Evolutionary conservation across 2,113 vertebrate species (phyloP).

Genomic region (Diadophis punctatus): DNA sequence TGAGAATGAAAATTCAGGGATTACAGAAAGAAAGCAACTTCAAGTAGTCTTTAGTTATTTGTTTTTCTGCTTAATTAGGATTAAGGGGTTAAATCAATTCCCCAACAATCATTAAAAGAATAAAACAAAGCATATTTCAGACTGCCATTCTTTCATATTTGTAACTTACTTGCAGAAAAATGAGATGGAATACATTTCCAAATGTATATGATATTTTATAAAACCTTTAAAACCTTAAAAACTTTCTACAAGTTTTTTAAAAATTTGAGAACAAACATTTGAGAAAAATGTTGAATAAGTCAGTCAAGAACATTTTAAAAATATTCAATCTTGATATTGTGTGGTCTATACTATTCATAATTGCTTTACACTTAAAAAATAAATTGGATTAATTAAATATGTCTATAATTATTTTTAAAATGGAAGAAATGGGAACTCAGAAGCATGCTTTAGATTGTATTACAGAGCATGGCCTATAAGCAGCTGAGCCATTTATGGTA

Average conservation of each 20-base stretch:
- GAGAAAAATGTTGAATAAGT: not conserved
- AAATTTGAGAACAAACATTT: not conserved
- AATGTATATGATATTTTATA: constrained; percentile 22
- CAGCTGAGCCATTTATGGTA: not conserved
- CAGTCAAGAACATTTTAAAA: not conserved
- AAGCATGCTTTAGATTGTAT: not conserved
- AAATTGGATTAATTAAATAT: not conserved
- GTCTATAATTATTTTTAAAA: not conserved
- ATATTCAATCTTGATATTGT: not conserved
- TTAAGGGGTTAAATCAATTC: not conserved
- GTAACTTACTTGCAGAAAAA: constrained; percentile 15
- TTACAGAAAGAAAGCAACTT: not conserved
- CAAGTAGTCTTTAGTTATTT: not conserved
- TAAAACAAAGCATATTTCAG: constrained; percentile 18
- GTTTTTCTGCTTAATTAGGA: not conserved
- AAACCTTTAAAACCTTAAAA: not conserved
- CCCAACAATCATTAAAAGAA: constrained; percentile 16
- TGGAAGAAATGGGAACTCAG: not conserved
- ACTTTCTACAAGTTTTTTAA: not conserved
- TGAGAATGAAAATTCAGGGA: not conserved
- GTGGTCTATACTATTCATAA: not conserved
- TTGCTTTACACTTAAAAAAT: not conserved
- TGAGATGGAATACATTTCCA: constrained; percentile 38
- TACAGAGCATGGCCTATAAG: not conserved
- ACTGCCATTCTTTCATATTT: constrained; percentile 14